Evolutionary conservation across 2,797 vertebrate genomes (phyloP).

Genomic region (Coluber constrictor): DNA sequence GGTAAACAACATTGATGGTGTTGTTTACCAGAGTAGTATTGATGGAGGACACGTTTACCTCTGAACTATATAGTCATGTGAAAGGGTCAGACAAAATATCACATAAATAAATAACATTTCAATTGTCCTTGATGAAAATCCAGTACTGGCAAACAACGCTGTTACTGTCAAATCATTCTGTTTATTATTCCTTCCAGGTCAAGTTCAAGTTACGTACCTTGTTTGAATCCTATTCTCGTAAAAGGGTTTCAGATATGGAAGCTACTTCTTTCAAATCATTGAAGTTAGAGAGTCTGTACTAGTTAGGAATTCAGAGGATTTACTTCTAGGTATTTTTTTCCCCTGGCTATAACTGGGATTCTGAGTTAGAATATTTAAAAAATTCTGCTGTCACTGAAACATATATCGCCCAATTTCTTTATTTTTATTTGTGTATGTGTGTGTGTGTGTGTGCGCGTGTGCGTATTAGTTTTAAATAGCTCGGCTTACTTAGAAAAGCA

Average conservation of each 20-base stretch:
- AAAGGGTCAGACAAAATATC: slow-evolving; percentile 17
- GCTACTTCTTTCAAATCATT: slow-evolving; percentile 1
- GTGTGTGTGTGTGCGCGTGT: not conserved
- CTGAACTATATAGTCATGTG: slow-evolving; percentile 16
- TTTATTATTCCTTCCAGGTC: slow-evolving; percentile 7
- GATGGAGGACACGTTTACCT: not conserved
- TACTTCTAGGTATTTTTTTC: not conserved
- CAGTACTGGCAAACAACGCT: slow-evolving; percentile 3
- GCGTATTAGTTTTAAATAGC: not conserved
- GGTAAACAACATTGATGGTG: not conserved
- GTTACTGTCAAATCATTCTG: not conserved
- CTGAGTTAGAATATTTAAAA: not conserved
- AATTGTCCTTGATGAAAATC: not conserved
- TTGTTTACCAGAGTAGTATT: not conserved
- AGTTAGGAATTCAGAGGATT: not conserved
- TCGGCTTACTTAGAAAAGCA: not conserved
- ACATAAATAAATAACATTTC: slow-evolving; percentile 14
- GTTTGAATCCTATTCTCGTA: not conserved
- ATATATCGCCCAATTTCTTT: not conserved
- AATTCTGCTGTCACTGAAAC: not conserved
- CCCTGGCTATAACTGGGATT: not conserved
- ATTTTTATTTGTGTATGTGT: not conserved
- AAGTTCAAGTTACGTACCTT: not conserved
- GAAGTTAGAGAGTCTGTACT: not conserved
- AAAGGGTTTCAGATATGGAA: not conserved